Base-by-base conservation (phyloP, 2,888 invertebrate species). In the Andrena minutula region DNA sequence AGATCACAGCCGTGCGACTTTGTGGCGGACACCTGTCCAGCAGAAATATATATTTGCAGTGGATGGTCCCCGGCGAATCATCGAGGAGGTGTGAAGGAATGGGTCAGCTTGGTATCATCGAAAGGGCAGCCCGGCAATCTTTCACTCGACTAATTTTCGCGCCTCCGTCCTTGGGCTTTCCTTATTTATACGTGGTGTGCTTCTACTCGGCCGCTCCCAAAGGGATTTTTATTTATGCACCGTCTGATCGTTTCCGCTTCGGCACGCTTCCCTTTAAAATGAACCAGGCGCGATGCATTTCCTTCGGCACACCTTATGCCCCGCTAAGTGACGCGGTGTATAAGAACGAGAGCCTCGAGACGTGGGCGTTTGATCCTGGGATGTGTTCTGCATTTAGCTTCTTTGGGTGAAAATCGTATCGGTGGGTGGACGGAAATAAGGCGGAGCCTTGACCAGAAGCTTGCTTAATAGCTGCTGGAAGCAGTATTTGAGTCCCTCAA, bases 181-280 rank as follows among this genome's bases (percentile, higher is more conserved):
- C 81, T 82, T 82, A 82, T 82, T 75, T 79, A 82, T 75, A 69
- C 66, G n/a, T 16, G 28, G 30, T 47, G 12, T 12, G 61, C 49
- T 56, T 79, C 49, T 53, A 66, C 53, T 30, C 23, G n/a, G 49
- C 23, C 41, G 70, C 35, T 51, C 49, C 47, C 0, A 79, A 71
- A 70, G 69, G 73, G 70, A 63, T 75, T 75, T 82, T 79, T 82
- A 82, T 82, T 74, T 79, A 82, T 79, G 79, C 79, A 82, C 56
- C 79, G 79, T 69, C 69, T 53, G 64, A 64, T 60, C 28, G 74
- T 65, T 79, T 71, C 56, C 75, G 49, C 80, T 23, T 61, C 74
- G 66, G 28, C 63, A 66, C 64, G 32, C 65, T 66, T 65, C 65
- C 10, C 58, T 69, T 63, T 47, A 10, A 51, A 60, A 66, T n/a